Percentiles rank a stretch among this genome's conserved stretches.
Evolutionary conservation across 2,888 invertebrate genomes (phyloP).

Genomic region (Amiota minor): DNA sequence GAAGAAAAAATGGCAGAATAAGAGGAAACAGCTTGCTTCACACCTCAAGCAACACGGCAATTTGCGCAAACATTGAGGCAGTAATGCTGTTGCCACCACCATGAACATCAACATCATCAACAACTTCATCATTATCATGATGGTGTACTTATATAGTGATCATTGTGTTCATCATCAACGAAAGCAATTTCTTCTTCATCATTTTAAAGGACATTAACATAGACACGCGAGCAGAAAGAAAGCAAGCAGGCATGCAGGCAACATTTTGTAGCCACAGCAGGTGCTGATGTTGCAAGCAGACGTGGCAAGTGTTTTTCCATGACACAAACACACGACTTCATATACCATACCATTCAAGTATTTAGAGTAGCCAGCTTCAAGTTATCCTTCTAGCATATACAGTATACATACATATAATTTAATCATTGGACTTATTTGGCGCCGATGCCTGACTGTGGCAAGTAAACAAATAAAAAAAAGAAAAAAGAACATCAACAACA

Average conservation of each 20-base stretch:
- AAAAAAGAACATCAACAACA: neutral
- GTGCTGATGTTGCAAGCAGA: too few relatives aligned
- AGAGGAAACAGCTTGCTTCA: too few relatives aligned
- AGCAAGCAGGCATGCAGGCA: neutral
- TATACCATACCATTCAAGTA: neutral
- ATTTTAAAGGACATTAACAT: neutral
- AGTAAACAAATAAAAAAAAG: neutral
- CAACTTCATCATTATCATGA: neutral
- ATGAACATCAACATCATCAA: neutral
- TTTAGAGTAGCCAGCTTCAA: too few relatives aligned
- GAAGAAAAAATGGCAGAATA: too few relatives aligned
- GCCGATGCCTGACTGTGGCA: too few relatives aligned
- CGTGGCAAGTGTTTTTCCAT: too few relatives aligned
- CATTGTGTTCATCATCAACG: too few relatives aligned
- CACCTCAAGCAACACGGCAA: too few relatives aligned
- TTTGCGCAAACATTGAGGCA: too few relatives aligned
- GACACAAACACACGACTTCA: neutral
- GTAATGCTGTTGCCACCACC: too few relatives aligned
- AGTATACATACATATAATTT: neutral
- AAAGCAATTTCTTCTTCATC: neutral
- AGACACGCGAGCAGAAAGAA: neutral
- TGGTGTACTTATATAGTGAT: too few relatives aligned
- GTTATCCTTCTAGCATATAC: too few relatives aligned
- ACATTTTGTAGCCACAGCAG: neutral
- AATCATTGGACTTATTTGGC: constrained; percentile 3